These are phyloP conservation scores for Spisula solida DNA, from an alignment of 2,888 invertebrate species.

Conservation along the genomic window DNA sequence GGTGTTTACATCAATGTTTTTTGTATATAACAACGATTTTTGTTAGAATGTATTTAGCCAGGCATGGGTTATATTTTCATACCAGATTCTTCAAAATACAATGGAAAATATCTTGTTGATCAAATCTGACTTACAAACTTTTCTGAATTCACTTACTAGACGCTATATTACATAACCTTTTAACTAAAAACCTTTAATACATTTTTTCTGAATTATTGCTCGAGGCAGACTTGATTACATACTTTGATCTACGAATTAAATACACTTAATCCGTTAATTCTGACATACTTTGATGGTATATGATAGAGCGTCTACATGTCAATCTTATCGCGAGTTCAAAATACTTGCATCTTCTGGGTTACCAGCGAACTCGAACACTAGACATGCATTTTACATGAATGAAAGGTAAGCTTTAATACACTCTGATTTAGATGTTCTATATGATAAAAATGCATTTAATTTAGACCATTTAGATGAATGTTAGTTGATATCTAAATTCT, in stretches of 20 bases:
- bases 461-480: not conserved
- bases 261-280: not conserved
- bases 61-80: no score
- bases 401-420: not conserved
- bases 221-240: not conserved
- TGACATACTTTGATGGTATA: not conserved
- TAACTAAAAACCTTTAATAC: not conserved
- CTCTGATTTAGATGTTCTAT: not conserved
- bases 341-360: not conserved
- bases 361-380: not conserved
- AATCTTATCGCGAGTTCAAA: not conserved
- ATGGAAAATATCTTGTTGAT: not conserved
- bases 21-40: no score
- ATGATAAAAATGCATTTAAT: not conserved
- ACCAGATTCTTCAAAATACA: no score
- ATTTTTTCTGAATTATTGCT: not conserved
- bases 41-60: no score
- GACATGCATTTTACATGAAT: not conserved
- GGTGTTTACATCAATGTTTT: no score
- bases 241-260: not conserved
- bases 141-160: not conserved
- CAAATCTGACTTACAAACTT: no score
- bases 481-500: not conserved
- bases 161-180: not conserved
- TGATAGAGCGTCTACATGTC: not conserved